Conservation (phyloP, 2,113 vertebrate species). For the Anser cygnoides region DNA sequence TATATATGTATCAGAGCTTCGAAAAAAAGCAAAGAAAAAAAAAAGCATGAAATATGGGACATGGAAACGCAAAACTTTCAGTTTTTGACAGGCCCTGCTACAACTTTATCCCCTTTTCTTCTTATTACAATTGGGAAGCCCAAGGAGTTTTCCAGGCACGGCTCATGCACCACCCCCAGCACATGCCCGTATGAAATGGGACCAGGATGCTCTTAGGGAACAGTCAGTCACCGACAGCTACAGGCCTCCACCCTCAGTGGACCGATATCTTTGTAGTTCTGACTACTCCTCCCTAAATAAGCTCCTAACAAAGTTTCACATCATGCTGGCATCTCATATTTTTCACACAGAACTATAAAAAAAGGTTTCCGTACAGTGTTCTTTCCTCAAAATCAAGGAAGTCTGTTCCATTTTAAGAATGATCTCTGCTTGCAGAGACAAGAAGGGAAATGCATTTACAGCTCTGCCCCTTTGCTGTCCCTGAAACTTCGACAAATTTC, state of each 20-base stretch:
- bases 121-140: background rate
- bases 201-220: background rate
- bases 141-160: background rate
- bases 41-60: background rate
- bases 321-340: background rate
- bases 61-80: background rate
- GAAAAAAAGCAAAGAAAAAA: background rate
- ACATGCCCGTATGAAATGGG: fast-evolving
- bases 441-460: background rate
- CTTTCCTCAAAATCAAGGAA: background rate
- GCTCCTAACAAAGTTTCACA: background rate
- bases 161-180: background rate
- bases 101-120: background rate
- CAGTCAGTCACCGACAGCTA: background rate
- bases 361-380: background rate
- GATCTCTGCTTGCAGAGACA: background rate
- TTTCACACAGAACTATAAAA: background rate
- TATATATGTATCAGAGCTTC: background rate
- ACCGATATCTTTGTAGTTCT: background rate
- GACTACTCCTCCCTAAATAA: background rate
- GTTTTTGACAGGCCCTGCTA: background rate
- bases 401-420: background rate
- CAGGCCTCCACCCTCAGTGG: background rate
- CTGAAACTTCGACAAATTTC: background rate
- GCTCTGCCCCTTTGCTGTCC: background rate